These are phyloP conservation scores for Eulemur rufifrons DNA, from an alignment of 2,113 vertebrate genomes.

Conservation along the genomic window DNA sequence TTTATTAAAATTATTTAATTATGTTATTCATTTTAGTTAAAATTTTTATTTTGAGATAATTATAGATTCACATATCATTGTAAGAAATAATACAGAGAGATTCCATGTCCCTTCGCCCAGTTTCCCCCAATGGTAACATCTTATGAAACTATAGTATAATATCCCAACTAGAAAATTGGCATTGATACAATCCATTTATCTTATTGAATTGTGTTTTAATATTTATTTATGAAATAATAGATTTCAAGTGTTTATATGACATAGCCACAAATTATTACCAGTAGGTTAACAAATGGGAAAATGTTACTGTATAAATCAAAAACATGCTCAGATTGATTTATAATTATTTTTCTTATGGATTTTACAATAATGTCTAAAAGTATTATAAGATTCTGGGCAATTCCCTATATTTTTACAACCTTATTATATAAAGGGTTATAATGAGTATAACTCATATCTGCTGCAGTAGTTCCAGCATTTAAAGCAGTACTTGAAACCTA, in stretches of 20 bases:
- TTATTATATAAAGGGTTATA: background rate
- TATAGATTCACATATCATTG: background rate
- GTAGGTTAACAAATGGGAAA: background rate
- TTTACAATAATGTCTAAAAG: background rate
- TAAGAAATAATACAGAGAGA: background rate
- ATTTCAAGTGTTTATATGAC: background rate
- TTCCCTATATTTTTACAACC: background rate
- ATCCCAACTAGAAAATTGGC: background rate
- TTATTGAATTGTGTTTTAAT: background rate
- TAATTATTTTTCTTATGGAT: background rate
- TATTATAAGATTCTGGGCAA: background rate
- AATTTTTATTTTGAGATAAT: background rate
- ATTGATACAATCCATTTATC: background rate
- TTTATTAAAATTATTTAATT: background rate
- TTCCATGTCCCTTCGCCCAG: background rate
- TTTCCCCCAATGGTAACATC: background rate
- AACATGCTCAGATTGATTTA: background rate
- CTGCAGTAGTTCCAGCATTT: background rate
- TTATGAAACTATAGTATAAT: background rate
- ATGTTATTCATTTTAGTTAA: conserved; percentile 12
- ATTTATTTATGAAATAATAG: conserved; percentile 13
- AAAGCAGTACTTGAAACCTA: background rate
- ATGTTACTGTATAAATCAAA: background rate
- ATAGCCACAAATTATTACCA: background rate
- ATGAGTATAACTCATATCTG: background rate